Conservation (phyloP, 2,797 vertebrate species). For the Hylomyscus alleni region DNA sequence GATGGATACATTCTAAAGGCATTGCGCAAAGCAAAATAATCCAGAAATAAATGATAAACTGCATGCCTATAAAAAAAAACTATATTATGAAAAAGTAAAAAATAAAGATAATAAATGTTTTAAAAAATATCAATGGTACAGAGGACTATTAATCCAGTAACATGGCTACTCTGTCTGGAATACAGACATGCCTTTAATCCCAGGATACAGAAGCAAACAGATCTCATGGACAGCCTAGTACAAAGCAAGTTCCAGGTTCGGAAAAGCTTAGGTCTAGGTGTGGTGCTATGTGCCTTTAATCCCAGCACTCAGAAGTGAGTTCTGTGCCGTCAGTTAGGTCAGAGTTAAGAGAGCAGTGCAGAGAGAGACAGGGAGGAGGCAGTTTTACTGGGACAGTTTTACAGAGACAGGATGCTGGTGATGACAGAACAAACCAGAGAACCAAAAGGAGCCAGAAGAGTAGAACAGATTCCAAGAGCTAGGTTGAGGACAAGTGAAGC, state of each 20-base stretch:
- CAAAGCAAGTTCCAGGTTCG: background rate
- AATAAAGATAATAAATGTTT: background rate
- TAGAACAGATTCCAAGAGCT: background rate
- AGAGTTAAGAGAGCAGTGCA: background rate
- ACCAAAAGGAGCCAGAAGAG: background rate
- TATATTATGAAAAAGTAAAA: background rate
- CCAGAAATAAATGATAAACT: constrained; percentile 5
- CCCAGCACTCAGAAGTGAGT: background rate
- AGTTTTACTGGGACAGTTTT: background rate
- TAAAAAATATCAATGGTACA: background rate
- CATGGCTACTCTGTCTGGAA: background rate
- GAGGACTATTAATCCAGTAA: background rate
- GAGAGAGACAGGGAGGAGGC: background rate
- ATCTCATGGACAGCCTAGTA: background rate
- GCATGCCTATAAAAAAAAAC: background rate
- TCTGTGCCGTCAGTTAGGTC: background rate
- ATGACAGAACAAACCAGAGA: background rate
- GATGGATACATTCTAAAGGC: background rate
- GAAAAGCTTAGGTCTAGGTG: background rate
- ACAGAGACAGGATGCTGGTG: background rate
- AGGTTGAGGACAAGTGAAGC: background rate
- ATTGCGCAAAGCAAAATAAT: constrained; percentile 24
- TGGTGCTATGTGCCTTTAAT: background rate
- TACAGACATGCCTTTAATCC: background rate
- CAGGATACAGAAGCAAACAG: background rate